phyloP scores from a whole-genome alignment of 2,797 vertebrate species.

The Anolis apletophallus region DNA sequence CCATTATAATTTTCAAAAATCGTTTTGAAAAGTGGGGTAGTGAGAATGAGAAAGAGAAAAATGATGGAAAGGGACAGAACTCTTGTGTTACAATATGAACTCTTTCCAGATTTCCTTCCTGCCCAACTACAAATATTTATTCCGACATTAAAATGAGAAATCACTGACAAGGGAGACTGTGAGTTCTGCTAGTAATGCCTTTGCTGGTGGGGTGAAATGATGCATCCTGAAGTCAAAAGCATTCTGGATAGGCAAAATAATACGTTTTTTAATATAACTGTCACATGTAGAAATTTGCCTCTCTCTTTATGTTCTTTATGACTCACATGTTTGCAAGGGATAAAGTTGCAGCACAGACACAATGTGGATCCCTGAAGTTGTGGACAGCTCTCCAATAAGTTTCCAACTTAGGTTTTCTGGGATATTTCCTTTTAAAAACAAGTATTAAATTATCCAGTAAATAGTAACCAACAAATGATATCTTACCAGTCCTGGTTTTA shows the following conservation, averaged over 20 bases:
- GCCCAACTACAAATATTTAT: neutral
- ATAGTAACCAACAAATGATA: neutral
- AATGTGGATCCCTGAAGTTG: too few relatives aligned
- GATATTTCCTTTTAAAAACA: neutral
- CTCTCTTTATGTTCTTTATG: neutral
- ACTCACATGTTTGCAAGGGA: too few relatives aligned
- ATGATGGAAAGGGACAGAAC: neutral
- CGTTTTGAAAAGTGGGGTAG: neutral
- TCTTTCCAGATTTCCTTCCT: neutral
- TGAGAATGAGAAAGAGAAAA: neutral
- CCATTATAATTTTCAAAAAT: conserved; percentile 1
- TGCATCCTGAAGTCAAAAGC: neutral
- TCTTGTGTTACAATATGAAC: neutral
- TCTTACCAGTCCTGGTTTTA: neutral
- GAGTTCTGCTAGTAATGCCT: neutral
- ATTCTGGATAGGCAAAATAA: neutral
- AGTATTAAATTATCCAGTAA: neutral
- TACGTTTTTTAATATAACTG: neutral
- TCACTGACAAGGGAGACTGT: neutral
- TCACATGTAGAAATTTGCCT: neutral
- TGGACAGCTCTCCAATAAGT: too few relatives aligned
- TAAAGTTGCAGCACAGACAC: too few relatives aligned
- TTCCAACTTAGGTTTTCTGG: too few relatives aligned
- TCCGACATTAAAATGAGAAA: neutral
- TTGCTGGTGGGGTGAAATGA: too few relatives aligned